Conservation (phyloP, 2,113 vertebrate genomes). For the Oncorhynchus keta region DNA sequence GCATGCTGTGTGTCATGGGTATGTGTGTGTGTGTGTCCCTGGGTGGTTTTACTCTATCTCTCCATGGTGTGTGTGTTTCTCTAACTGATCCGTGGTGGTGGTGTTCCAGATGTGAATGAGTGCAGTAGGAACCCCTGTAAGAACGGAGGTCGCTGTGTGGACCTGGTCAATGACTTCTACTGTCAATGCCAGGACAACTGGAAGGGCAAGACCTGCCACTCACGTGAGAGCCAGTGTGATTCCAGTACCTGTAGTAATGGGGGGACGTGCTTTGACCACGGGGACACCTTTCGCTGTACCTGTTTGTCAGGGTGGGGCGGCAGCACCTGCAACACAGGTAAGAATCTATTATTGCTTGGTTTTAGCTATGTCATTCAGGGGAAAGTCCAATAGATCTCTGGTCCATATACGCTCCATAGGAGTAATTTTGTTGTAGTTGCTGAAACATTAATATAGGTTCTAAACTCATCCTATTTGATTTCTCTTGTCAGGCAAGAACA, state of each 20-base stretch:
- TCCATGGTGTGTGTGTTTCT: neutral
- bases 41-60: no score
- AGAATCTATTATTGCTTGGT: conserved; percentile 18
- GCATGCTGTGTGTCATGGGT: conserved; percentile 87
- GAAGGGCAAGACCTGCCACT: conserved; percentile 97
- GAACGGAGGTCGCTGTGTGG: conserved; percentile 85
- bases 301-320: conserved; percentile 88
- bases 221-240: conserved; percentile 94
- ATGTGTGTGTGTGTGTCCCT: conserved; percentile 49
- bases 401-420: no score
- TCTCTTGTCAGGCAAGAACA: conserved; percentile 81
- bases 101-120: conserved; percentile 85
- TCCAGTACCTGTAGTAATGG: conserved; percentile 89
- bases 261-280: conserved; percentile 88
- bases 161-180: conserved; percentile 90
- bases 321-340: conserved; percentile 88
- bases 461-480: neutral
- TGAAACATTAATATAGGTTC: neutral
- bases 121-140: conserved; percentile 88
- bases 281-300: conserved; percentile 86
- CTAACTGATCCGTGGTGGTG: neutral
- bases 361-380: conserved; percentile 1
- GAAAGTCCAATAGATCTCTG: no score
- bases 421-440: no score
- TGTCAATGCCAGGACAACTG: conserved; percentile 89